These are phyloP conservation scores for Acanthiza pusilla DNA, from an alignment of 2,797 vertebrate species.

Conservation along the genomic window DNA sequence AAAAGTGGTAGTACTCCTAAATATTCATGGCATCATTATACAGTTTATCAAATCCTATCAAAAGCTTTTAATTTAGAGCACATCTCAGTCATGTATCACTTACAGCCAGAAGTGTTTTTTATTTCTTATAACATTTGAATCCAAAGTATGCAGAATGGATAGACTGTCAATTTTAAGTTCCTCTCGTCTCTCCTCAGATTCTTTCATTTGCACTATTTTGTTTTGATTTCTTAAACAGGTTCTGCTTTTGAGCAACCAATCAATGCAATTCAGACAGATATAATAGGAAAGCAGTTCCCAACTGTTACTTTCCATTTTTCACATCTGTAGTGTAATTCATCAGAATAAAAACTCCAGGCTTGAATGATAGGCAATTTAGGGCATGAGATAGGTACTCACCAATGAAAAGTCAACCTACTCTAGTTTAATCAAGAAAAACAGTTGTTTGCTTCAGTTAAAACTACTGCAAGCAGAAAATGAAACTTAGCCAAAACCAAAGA, in stretches of 20 bases:
- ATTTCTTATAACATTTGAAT: conserved; percentile 2
- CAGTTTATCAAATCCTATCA: neutral
- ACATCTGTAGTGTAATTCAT: neutral
- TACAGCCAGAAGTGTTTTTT: neutral
- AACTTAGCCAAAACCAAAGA: neutral
- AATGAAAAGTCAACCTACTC: neutral
- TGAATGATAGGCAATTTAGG: neutral
- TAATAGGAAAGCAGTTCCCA: neutral
- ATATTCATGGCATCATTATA: neutral
- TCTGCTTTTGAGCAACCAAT: neutral
- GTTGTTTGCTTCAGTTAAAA: neutral
- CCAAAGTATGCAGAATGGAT: neutral
- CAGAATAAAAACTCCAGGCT: neutral
- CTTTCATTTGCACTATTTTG: neutral
- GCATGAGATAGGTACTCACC: neutral
- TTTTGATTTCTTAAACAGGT: neutral
- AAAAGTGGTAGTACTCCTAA: conserved; percentile 17
- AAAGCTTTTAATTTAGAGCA: conserved; percentile 40
- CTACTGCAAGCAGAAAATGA: neutral
- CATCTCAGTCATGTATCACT: neutral
- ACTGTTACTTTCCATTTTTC: neutral
- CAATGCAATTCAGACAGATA: neutral
- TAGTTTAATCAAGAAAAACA: neutral
- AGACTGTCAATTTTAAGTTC: neutral
- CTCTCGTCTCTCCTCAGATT: neutral